Evolutionary conservation across 2,113 vertebrate genomes (phyloP), one percentile per base, ranked within the genome.

Genomic region (Paramisgurnus dabryanus): DNA sequence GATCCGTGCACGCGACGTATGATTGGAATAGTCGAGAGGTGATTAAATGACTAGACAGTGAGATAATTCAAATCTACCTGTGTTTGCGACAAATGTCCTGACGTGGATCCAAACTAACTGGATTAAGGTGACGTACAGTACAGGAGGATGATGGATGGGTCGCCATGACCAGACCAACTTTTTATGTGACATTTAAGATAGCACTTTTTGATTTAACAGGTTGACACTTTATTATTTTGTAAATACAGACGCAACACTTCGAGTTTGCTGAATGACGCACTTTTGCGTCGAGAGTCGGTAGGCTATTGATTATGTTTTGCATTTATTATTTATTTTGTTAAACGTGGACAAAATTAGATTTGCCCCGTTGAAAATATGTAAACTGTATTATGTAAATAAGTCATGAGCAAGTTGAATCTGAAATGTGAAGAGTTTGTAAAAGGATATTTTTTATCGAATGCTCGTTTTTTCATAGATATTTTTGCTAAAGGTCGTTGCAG

Each of bases 251-350:
- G 27, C 17, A 79, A 18, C 49, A 64, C 4, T 18, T 7, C 60
- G 57, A 75, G 69, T 74, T 58, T 81, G 64, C 65, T 7, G 64
- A 40, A 79, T 84, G 83, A 84, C 83, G 70, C 83, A 84, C 79
- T 78, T 81, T 60, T 81, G 75, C 79, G 74, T 61, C 78, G 40
- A 71, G 61, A 17, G 22, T 34, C 53, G 68, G 66, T 22, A 10
- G 66, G 17, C 73, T 18, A 69, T 18, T 76, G 27, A 34, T 34
- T 34, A 34, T 11, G 12, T 53, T 22, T 12, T 53, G 49, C 49
- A 50, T 50, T 11, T 3, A 50, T 9, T 53, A 53, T 53, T 50
- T 49, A 39, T 63, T 53, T 64, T 73, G 34, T 53, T 49, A 55
- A 65, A 40, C 53, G 39, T 73, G 39, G 6, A 5, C 49, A 22